Conservation (phyloP, 2,113 vertebrate genomes). For the Tautogolabrus adspersus region DNA sequence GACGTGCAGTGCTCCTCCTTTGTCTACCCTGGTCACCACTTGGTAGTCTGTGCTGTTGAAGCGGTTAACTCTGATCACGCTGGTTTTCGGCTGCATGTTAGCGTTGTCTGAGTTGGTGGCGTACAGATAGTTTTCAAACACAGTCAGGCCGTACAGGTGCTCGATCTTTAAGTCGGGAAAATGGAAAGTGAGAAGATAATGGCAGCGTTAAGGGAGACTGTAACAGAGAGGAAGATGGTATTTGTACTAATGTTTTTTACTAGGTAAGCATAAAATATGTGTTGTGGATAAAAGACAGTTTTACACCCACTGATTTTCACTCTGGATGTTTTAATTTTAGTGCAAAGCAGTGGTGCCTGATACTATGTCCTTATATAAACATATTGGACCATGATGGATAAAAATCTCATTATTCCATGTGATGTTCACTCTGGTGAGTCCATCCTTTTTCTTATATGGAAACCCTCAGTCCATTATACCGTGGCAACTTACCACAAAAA, state of each 20-base stretch:
- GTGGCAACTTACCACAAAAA: slow-evolving; percentile 12
- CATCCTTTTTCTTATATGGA: slow-evolving; percentile 1
- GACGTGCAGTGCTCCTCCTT: slow-evolving; percentile 95
- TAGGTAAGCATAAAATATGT: not conserved
- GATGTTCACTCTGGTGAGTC: not conserved
- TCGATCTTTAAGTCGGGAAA: slow-evolving; percentile 83
- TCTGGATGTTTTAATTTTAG: not conserved
- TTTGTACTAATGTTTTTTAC: not conserved
- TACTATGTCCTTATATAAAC: too few species aligned
- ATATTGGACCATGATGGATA: not conserved
- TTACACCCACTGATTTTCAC: not conserved
- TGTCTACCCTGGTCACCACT: slow-evolving; percentile 97
- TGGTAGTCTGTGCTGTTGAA: slow-evolving; percentile 98
- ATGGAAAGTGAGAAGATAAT: not conserved
- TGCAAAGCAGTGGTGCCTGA: not conserved
- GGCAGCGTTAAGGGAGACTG: not conserved
- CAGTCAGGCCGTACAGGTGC: slow-evolving; percentile 93
- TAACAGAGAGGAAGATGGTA: not conserved
- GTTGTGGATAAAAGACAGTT: not conserved
- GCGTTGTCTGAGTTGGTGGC: slow-evolving; percentile 98
- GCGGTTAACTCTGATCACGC: slow-evolving; percentile 95
- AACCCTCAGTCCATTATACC: not conserved
- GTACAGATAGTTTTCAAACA: slow-evolving; percentile 98
- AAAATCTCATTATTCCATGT: too few species aligned
- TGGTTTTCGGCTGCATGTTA: slow-evolving; percentile 97